Percentiles rank a stretch among this genome's conserved stretches.
phyloP scores from a whole-genome alignment of 2,113 vertebrate species.

The Sebastes fasciatus region DNA sequence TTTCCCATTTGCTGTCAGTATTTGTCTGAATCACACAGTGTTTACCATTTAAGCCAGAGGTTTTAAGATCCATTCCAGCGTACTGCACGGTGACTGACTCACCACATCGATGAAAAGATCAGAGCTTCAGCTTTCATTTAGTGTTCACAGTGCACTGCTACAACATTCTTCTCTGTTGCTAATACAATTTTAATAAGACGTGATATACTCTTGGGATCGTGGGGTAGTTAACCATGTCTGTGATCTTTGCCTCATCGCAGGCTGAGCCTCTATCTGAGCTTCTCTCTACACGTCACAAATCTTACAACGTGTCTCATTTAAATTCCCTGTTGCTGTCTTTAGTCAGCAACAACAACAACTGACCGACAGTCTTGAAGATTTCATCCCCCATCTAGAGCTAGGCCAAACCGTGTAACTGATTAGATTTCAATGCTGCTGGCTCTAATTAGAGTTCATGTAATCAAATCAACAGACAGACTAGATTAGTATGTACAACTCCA shows the following conservation, averaged over 20 bases:
- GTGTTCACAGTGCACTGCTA: slow-evolving; percentile 1
- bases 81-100: slow-evolving; percentile 14
- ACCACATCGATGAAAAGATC: slow-evolving; percentile 31
- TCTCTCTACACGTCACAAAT: background rate
- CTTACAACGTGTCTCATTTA: background rate
- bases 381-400: slow-evolving; percentile 32
- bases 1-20: background rate
- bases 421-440: slow-evolving; percentile 64
- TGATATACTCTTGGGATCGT: slow-evolving; percentile 7
- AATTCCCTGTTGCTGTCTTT: slow-evolving; percentile 5
- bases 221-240: background rate
- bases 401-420: slow-evolving; percentile 53
- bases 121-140: slow-evolving; percentile 21
- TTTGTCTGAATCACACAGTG: background rate
- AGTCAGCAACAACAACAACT: slow-evolving; percentile 46
- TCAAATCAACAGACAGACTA: slow-evolving; percentile 63
- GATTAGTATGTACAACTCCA: slow-evolving; percentile 46
- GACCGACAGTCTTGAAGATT: slow-evolving; percentile 25
- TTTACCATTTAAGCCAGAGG: background rate
- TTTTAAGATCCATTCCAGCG: background rate
- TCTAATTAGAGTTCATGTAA: slow-evolving; percentile 65
- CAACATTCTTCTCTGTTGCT: slow-evolving; percentile 18
- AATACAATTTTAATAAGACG: slow-evolving; percentile 27
- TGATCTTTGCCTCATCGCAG: slow-evolving; percentile 1
- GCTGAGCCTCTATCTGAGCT: background rate